Evolutionary conservation across 2,113 vertebrate species (phyloP).

Genomic region (Notechis scutatus): DNA sequence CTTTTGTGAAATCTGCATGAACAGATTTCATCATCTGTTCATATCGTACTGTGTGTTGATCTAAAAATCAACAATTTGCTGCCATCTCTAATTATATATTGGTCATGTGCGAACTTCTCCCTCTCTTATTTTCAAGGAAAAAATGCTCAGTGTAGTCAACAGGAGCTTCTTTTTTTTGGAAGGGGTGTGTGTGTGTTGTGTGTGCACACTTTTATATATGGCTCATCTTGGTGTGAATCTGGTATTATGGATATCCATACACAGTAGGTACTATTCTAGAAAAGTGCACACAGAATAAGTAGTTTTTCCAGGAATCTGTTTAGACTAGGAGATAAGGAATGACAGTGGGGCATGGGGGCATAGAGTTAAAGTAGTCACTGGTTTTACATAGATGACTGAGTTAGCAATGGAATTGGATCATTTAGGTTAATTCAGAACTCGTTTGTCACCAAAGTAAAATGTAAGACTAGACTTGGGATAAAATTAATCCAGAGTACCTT

Average conservation of each 20-base stretch:
- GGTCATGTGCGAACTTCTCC: neutral
- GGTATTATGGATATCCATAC: neutral
- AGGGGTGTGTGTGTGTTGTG: too few relatives aligned
- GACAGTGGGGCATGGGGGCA: too few relatives aligned
- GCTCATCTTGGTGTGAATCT: neutral
- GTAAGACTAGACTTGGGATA: neutral
- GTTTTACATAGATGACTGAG: neutral
- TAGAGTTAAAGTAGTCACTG: neutral
- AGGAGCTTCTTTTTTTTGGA: neutral
- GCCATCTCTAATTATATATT: neutral
- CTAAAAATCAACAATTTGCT: constrained; percentile 7
- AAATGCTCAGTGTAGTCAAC: neutral
- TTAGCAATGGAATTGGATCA: neutral
- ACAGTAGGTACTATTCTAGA: neutral
- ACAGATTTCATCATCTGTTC: constrained; percentile 52
- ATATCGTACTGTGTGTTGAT: neutral
- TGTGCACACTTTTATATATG: neutral
- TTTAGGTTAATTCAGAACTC: neutral
- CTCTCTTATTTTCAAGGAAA: constrained; percentile 9
- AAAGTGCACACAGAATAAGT: too few relatives aligned
- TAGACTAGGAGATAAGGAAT: neutral
- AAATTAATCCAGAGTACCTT: neutral
- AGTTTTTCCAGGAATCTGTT: neutral
- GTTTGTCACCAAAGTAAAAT: neutral
- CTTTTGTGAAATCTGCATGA: constrained; percentile 26